Evolutionary conservation across 2,888 invertebrate genomes (phyloP).

Genomic region (Caenorhabditis afra): DNA sequence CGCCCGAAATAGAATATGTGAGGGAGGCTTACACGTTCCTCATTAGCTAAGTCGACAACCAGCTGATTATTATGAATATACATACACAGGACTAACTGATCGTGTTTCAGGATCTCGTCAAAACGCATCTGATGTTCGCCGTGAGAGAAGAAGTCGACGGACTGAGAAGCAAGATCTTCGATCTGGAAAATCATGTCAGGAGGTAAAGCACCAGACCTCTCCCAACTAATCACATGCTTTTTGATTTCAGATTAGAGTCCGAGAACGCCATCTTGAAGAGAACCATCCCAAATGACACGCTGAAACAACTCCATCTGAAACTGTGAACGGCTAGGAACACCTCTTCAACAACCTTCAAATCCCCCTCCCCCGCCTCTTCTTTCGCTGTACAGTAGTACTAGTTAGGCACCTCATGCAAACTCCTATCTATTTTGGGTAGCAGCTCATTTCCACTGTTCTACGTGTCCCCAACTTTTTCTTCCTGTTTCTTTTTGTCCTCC

Average conservation of each 20-base stretch:
- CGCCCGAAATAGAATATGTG: conserved; percentile 41
- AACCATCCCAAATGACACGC: conserved; percentile 91
- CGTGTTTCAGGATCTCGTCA: conserved; percentile 87
- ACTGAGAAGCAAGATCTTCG: conserved; percentile 91
- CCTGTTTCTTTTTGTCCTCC: not conserved
- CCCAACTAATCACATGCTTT: not conserved
- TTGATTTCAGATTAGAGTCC: conserved; percentile 85
- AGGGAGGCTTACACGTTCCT: conserved; percentile 19
- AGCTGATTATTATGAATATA: conserved; percentile 30
- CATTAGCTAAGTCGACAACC: conserved; percentile 12
- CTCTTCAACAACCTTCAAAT: not conserved
- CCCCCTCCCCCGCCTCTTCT: not conserved
- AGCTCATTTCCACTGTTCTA: conserved; percentile 25
- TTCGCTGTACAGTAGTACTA: conserved; percentile 31
- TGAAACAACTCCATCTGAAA: conserved; percentile 84
- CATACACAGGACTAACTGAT: not conserved
- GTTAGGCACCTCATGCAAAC: conserved; percentile 31
- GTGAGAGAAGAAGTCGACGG: conserved; percentile 96
- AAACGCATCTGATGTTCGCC: conserved; percentile 95
- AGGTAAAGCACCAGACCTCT: not conserved
- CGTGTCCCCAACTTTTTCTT: conserved; percentile 15
- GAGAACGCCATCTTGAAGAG: conserved; percentile 92
- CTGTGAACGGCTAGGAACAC: conserved; percentile 10
- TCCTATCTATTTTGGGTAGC: conserved; percentile 22
- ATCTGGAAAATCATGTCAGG: conserved; percentile 89